Percentiles rank a stretch among this genome's conserved stretches.
Conservation (phyloP, 2,797 vertebrate species). For the Pseudocheirus occidentalis region DNA sequence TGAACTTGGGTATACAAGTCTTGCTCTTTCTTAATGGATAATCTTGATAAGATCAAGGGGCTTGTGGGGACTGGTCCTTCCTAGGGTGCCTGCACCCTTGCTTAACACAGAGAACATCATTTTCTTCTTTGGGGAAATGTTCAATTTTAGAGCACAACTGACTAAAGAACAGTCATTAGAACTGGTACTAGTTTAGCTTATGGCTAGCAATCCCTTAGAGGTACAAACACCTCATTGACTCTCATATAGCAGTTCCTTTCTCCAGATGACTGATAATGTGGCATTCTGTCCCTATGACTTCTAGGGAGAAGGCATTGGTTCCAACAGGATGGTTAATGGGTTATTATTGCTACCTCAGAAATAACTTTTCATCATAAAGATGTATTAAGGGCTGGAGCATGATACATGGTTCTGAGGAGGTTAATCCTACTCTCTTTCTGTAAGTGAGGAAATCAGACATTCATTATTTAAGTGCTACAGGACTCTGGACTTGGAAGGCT, state of each 20-base stretch:
- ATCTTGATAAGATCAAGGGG: not conserved
- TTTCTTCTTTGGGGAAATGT: not conserved
- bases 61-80: not conserved
- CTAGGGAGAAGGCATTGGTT: not conserved
- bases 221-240: not conserved
- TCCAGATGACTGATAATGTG: not conserved
- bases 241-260: not conserved
- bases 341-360: not conserved
- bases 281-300: not conserved
- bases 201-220: not conserved
- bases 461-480: not conserved
- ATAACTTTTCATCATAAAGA: not conserved
- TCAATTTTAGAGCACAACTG: too few relatives aligned
- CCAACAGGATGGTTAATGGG: not conserved
- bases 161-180: too few relatives aligned
- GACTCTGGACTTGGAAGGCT: not conserved
- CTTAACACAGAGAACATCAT: not conserved
- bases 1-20: not conserved
- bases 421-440: not conserved
- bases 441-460: not conserved
- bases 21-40: not conserved
- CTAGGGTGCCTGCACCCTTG: not conserved
- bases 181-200: too few relatives aligned
- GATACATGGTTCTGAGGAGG: not conserved
- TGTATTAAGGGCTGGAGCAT: not conserved